These are phyloP conservation scores for Furnarius figulus DNA, from an alignment of 2,113 vertebrate species.

Conservation along the genomic window DNA sequence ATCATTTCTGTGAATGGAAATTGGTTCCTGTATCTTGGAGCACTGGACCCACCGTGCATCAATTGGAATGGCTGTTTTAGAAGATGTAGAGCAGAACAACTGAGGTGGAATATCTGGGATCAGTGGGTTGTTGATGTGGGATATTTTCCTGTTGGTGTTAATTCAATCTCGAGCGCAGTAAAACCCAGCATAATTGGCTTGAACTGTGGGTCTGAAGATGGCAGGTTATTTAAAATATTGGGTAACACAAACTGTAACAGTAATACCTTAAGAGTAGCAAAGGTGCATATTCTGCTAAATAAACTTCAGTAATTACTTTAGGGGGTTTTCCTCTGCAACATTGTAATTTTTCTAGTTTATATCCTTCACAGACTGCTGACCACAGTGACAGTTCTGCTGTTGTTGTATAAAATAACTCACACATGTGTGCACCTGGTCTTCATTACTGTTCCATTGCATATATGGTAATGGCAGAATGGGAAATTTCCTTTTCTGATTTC, in stretches of 20 bases:
- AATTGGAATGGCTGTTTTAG: not conserved
- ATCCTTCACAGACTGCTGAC: conserved; percentile 70
- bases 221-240: conserved; percentile 20
- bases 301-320: conserved; percentile 62
- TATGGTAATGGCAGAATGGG: conserved; percentile 32
- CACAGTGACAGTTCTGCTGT: conserved; percentile 65
- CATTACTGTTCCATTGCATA: conserved; percentile 55
- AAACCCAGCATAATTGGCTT: not conserved
- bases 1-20: not conserved
- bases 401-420: conserved; percentile 67
- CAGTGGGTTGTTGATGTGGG: not conserved
- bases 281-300: conserved; percentile 60
- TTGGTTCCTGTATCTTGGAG: not conserved
- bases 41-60: accelerated
- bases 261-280: conserved; percentile 48
- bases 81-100: not conserved
- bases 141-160: conserved; percentile 16
- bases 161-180: not conserved
- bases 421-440: conserved; percentile 58
- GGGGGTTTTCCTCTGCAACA: conserved; percentile 61
- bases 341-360: conserved; percentile 61
- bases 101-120: not conserved
- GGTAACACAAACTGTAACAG: not conserved
- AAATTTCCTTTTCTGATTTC: conserved; percentile 10
- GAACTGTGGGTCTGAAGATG: not conserved